A percentile compares a stretch with the other conserved stretches of the same genome.
Evolutionary conservation across 35 echinoderm and acorn worm species (phyloP).

Genomic region (Ptychodera flava): DNA sequence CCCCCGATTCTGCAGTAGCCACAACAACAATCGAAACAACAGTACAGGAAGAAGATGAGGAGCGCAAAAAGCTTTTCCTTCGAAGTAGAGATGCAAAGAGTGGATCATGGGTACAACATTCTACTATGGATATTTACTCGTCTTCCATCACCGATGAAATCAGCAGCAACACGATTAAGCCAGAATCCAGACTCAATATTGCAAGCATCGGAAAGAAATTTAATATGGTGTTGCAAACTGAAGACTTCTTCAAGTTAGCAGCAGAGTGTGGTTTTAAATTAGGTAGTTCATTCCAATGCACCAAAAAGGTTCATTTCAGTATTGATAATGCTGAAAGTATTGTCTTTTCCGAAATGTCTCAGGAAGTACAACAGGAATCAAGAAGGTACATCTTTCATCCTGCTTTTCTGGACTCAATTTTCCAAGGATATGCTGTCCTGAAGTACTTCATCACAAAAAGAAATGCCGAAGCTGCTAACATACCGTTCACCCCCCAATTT

Average conservation of each 20-base stretch:
- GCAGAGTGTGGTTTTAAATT: conserved; percentile 21
- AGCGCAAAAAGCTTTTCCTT: background rate
- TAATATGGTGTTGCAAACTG: background rate
- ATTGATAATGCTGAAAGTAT: background rate
- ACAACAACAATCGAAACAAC: background rate
- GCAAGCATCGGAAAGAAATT: background rate
- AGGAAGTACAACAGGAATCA: background rate
- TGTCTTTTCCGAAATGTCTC: conserved; percentile 5
- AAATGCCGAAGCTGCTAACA: background rate
- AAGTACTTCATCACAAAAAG: background rate
- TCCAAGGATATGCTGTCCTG: conserved; percentile 15
- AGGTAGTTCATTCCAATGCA: conserved; percentile 10
- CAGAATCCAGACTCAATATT: background rate
- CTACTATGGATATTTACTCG: background rate
- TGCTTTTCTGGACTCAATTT: conserved; percentile 28
- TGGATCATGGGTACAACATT: background rate
- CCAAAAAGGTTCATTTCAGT: background rate
- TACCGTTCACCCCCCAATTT: background rate
- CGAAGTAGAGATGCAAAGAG: background rate
- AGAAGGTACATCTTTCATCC: conserved; percentile 31
- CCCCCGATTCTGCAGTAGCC: background rate
- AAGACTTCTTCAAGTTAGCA: conserved; percentile 1
- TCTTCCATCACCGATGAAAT: background rate
- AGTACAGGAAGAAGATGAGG: background rate
- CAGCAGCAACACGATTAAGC: background rate